Conservation (phyloP, 2,113 vertebrate genomes). For the Aspiorhynchus laticeps region DNA sequence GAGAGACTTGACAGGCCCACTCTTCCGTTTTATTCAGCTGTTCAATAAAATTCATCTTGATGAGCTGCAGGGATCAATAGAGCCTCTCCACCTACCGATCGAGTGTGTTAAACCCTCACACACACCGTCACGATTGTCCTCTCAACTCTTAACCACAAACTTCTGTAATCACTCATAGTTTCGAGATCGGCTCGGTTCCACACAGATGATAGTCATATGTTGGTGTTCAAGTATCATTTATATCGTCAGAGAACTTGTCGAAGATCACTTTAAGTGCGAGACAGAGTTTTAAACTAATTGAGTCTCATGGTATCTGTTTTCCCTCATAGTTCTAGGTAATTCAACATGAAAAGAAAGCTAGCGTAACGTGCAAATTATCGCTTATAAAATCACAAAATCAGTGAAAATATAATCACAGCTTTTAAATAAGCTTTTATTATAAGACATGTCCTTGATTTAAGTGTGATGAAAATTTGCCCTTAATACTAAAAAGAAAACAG, state of each 20-base stretch:
- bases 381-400: background rate
- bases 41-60: constrained; percentile 36
- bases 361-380: background rate
- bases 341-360: background rate
- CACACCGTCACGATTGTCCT: background rate
- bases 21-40: background rate
- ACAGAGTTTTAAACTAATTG: background rate
- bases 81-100: background rate
- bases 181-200: background rate
- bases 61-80: constrained; percentile 38
- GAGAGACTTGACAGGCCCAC: background rate
- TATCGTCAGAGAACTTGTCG: background rate
- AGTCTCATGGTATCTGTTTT: background rate
- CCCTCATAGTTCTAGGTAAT: background rate
- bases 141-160: constrained; percentile 11
- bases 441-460: constrained; percentile 5
- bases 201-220: background rate
- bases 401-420: background rate
- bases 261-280: background rate
- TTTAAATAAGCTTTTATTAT: background rate
- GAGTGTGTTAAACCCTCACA: constrained; percentile 5
- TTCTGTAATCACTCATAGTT: constrained; percentile 15
- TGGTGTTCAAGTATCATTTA: background rate
- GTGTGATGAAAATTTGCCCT: background rate
- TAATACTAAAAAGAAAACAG: background rate